Percentiles rank a stretch among this genome's conserved stretches.
These are phyloP conservation scores for Brachionus angularis DNA, from an alignment of 1,140 invertebrate genomes.

Conservation along the genomic window DNA sequence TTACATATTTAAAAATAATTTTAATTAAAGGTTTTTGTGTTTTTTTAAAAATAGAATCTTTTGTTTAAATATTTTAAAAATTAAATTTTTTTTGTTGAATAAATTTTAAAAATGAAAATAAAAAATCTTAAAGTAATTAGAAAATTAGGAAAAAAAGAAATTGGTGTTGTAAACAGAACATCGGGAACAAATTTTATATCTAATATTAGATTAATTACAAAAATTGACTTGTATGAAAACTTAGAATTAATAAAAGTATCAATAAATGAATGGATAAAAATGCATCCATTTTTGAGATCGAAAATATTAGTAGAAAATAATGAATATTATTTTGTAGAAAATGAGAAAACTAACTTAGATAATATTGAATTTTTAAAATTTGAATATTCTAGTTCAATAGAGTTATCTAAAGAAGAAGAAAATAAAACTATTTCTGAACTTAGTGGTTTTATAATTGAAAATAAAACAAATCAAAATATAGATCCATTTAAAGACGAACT, in stretches of 20 bases:
- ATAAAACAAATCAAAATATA: slow-evolving; percentile 8
- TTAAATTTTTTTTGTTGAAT: too few relatives aligned
- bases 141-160: not conserved
- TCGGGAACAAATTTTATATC: not conserved
- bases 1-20: too few relatives aligned
- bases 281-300: not conserved
- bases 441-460: not conserved
- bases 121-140: too few relatives aligned
- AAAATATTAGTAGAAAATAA: not conserved
- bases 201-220: not conserved
- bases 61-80: too few relatives aligned
- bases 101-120: too few relatives aligned
- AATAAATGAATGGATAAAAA: not conserved
- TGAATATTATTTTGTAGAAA: not conserved
- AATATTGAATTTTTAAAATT: slow-evolving; percentile 17
- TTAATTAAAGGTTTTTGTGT: too few relatives aligned
- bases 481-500: not conserved
- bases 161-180: not conserved
- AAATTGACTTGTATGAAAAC: not conserved
- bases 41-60: too few relatives aligned
- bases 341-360: not conserved
- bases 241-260: not conserved
- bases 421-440: not conserved
- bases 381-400: too few relatives aligned
- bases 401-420: not conserved